Conservation (phyloP, 1,140 invertebrate genomes). For the Megathymus violae region DNA sequence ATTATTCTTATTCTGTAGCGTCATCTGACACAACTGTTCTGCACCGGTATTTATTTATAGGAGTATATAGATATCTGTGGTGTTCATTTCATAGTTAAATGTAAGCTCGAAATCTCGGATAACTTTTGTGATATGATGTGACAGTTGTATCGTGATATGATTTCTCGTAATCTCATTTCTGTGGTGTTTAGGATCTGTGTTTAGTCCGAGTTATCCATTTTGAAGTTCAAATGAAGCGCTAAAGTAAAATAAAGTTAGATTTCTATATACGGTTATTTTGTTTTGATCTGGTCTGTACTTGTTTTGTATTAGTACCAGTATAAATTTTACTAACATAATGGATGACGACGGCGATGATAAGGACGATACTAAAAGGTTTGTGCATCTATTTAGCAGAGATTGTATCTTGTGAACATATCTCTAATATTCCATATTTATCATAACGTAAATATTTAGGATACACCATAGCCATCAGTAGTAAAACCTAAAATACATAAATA, state of each 20-base stretch:
- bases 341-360: slow-evolving; percentile 75
- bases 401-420: too few relatives aligned
- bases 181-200: not conserved
- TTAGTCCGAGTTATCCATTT: not conserved
- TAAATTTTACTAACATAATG: slow-evolving; percentile 49
- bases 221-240: not conserved
- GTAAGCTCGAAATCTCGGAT: too few relatives aligned
- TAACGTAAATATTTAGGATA: too few relatives aligned
- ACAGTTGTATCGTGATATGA: not conserved
- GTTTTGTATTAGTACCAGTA: not conserved
- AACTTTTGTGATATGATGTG: too few relatives aligned
- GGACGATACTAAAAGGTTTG: slow-evolving; percentile 71
- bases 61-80: too few relatives aligned
- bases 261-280: not conserved
- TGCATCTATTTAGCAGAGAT: not conserved
- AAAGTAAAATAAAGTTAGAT: not conserved
- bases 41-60: too few relatives aligned
- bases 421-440: too few relatives aligned
- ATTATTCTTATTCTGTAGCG: too few relatives aligned
- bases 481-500: too few relatives aligned
- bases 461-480: too few relatives aligned
- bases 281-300: not conserved
- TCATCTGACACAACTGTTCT: too few relatives aligned
- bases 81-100: too few relatives aligned
- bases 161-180: not conserved